Base-by-base conservation (phyloP, 1,140 invertebrate genomes). In the Holotrichia oblita region DNA sequence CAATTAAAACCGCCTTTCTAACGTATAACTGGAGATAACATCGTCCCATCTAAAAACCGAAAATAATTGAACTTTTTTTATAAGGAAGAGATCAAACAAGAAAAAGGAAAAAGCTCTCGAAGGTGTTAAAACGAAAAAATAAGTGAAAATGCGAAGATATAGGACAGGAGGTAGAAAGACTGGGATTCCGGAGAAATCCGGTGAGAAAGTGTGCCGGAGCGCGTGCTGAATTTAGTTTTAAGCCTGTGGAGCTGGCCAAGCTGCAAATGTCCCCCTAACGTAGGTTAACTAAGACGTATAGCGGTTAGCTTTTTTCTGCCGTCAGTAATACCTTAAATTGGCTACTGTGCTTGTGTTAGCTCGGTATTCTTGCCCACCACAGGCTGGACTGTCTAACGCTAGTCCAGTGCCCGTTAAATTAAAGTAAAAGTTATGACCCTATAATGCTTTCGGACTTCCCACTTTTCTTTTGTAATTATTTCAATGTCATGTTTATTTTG, bases 391-490 rank as follows among this genome's bases (percentile, higher is more conserved):
- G 42, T 14, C 48, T 17, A 55, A 17, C n/a, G 44, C 10, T 48
- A n/a, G 44, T 48, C 44, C 44, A 9, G 44, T 10, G 6, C 2
- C 61, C 61, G 61, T 69, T 69, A 69, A 69, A 69, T 69, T 69
- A 69, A 69, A 69, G 61, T 69, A 69, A 69, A 69, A 69, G 61
- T 69, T 69, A 69, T 69, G 61, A 22, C 61, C 8, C 61, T 4
- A 22, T 69, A 69, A 27, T 27, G 27, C 61, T 17, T 27, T 4
- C 61, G 61, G 61, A 69, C 22, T 24, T 27, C 12, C 22, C 27
- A 24, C 61, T 20, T 69, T 69, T 27, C 61, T 34, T 69, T 34
- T 10, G 61, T 69, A 69, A 69, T 69, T 69, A 69, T 69, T 27
- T 69, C 61, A 69, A 69, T 27, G 61, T 27, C 61, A 14, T 22